Conservation (phyloP, 2,888 invertebrate genomes). For the Cheilosia pagana region DNA sequence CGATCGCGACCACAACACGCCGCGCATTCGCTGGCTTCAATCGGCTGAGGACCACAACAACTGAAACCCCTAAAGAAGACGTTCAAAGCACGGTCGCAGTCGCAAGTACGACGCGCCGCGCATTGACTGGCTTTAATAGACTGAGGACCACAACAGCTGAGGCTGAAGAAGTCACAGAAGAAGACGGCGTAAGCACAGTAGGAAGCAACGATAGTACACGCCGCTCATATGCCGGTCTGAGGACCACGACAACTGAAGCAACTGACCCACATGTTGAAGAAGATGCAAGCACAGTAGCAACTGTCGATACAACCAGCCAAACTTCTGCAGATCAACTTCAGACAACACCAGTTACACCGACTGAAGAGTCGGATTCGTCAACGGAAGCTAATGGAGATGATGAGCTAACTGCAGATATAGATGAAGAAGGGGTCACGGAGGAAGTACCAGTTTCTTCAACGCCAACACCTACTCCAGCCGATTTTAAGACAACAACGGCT, state of each 20-base stretch:
- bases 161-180: background rate
- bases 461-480: background rate
- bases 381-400: slow-evolving; percentile 19
- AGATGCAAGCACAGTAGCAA: background rate
- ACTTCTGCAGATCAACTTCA: too few species aligned
- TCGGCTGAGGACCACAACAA: slow-evolving; percentile 17
- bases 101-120: slow-evolving; percentile 44
- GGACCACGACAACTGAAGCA: slow-evolving; percentile 2
- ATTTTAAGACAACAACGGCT: background rate
- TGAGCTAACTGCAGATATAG: background rate
- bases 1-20: background rate
- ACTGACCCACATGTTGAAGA: slow-evolving; percentile 7
- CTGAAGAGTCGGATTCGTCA: slow-evolving; percentile 40
- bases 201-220: background rate
- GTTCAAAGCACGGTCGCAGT: background rate
- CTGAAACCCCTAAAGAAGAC: slow-evolving; percentile 29
- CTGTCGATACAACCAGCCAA: background rate
- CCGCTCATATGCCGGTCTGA: background rate
- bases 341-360: background rate
- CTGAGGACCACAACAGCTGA: background rate
- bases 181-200: slow-evolving; percentile 4
- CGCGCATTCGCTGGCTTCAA: slow-evolving; percentile 17
- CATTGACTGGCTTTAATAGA: slow-evolving; percentile 10
- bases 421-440: background rate
- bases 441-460: too few species aligned